Evolutionary conservation across 1,140 invertebrate genomes (phyloP), one percentile per base, ranked within the genome.

Genomic region (Pseudomyrmex gracilis): DNA sequence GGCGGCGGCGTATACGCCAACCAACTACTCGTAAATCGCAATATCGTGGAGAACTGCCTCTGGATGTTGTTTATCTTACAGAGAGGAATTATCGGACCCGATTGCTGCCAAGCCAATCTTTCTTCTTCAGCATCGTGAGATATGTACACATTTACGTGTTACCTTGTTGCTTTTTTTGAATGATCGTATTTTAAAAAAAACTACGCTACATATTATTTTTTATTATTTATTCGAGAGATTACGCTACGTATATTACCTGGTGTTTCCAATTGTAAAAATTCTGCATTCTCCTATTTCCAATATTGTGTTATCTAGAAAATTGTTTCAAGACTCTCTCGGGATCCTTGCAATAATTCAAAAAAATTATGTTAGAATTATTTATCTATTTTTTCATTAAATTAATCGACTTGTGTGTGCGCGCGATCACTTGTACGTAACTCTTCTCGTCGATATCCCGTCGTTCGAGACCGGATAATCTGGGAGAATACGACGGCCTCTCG

Each of bases 11-110:
- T 82, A 57, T 73, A 67, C 45, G 12, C 77, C 70, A 60, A 70
- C 68, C 57, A 85, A 34, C 73, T 67, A 22, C 43, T 64, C 61
- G 66, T 85, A 77, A 73, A 87, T 88, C 86, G 67, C 73, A 53
- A 87, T 87, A 87, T 84, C 82, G 43, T 15, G 53, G 43, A 74
- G 34, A 78, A 34, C 53, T 22, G n/a, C 64, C 45, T 15, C 63
- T 68, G 61, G 74, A 78, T 78, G 47, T 47, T 77, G 64, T 78
- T 78, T 70, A 78, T 78, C 64, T 78, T 66, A 53, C 7, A n/a
- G 34, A 68, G 74, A 78, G 64, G 53, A 70, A 78, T 78, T 57
- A 78, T 53, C 51, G 24, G 20, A 8, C 10, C n/a, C 61, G 49
- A 43, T 66, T 47, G 13, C 73, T 17, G 47, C n/a, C 58, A 34